Percentiles rank a stretch among this genome's conserved stretches.
Conservation (phyloP, 1,140 invertebrate species). For the Idris sp. region DNA sequence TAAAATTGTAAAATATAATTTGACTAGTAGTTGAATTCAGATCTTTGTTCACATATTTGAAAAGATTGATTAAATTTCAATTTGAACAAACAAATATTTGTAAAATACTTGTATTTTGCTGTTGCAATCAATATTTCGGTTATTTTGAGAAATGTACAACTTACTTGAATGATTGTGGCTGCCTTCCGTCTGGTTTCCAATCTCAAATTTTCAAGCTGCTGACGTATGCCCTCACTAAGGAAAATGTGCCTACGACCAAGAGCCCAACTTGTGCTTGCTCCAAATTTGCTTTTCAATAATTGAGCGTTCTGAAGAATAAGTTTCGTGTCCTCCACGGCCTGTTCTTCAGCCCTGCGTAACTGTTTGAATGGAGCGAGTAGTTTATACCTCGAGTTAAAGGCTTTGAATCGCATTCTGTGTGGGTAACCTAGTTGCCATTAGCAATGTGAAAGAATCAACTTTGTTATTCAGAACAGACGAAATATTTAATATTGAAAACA, state of each 20-base stretch:
- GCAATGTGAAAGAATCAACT: no score
- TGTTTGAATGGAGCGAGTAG: conserved; percentile 88
- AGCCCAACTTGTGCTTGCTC: conserved; percentile 89
- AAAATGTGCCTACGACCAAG: conserved; percentile 95
- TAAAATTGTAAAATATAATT: no score
- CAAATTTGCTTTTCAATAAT: conserved; percentile 78
- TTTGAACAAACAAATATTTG: no score
- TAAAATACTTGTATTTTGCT: no score
- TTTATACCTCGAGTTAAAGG: conserved; percentile 92
- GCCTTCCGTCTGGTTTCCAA: conserved; percentile 87
- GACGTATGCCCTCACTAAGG: conserved; percentile 94
- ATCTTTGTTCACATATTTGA: no score
- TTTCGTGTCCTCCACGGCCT: conserved; percentile 88
- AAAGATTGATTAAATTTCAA: no score
- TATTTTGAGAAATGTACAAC: conserved; percentile 7
- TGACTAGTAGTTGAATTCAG: no score
- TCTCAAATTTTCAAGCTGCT: conserved; percentile 90
- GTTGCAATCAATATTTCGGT: not conserved
- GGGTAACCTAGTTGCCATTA: conserved; percentile 84
- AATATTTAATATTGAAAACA: no score
- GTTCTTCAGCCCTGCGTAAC: conserved; percentile 87
- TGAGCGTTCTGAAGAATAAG: conserved; percentile 85
- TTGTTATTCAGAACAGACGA: no score
- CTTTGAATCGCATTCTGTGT: conserved; percentile 95
- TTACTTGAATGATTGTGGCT: conserved; percentile 80